Percentiles rank a stretch among this genome's conserved stretches.
Evolutionary conservation across 2,888 invertebrate genomes (phyloP).

Genomic region (Escarpia spicata): DNA sequence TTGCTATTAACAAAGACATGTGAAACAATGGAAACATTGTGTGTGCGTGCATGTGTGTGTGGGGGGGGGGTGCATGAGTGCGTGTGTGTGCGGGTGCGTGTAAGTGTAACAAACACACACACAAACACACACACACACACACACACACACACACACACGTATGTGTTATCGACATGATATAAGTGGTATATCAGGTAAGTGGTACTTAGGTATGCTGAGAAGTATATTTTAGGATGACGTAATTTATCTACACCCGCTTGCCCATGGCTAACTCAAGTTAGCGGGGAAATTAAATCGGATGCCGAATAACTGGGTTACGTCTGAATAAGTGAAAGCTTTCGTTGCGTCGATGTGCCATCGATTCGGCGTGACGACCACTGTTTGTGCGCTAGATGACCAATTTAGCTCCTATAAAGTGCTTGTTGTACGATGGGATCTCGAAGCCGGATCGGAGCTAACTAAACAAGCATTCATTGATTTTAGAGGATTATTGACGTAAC

Average conservation of each 20-base stretch:
- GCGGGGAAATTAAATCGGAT: not conserved
- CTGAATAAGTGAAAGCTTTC: not conserved
- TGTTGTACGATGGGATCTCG: not conserved
- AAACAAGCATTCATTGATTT: constrained; percentile 16
- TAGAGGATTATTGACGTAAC: not conserved
- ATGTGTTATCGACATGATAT: too few species aligned
- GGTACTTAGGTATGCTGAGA: too few species aligned
- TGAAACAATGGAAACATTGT: too few species aligned
- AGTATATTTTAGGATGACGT: not conserved
- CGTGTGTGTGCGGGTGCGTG: too few species aligned
- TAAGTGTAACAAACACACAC: too few species aligned
- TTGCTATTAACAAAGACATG: too few species aligned
- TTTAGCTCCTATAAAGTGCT: not conserved
- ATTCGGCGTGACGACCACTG: not conserved
- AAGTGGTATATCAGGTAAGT: too few species aligned
- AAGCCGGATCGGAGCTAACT: not conserved
- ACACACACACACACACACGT: too few species aligned
- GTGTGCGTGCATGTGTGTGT: too few species aligned
- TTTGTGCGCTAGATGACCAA: not conserved
- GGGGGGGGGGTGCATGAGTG: too few species aligned
- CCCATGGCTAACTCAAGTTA: not conserved
- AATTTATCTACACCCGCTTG: not conserved
- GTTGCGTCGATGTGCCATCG: not conserved
- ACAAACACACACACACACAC: too few species aligned
- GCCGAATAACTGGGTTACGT: not conserved